These are phyloP conservation scores for Arrhamphus sclerolepis DNA, from an alignment of 2,797 vertebrate species.

Conservation along the genomic window DNA sequence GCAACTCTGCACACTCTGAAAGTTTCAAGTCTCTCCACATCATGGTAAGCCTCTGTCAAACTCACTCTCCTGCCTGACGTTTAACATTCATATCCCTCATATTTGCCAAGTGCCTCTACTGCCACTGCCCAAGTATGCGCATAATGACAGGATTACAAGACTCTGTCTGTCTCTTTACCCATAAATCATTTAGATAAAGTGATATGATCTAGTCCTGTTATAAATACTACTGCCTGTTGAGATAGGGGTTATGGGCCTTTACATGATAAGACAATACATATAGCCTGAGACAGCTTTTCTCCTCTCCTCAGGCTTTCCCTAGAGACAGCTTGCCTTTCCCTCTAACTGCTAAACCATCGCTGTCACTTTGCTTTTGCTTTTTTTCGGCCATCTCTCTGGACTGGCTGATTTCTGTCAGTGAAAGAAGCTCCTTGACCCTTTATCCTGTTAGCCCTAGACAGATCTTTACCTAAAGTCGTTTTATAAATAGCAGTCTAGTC, in stretches of 20 bases:
- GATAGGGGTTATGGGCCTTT: conserved; percentile 32
- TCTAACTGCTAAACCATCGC: neutral
- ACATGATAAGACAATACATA: conserved; percentile 28
- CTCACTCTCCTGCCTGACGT: conserved; percentile 44
- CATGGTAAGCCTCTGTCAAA: conserved; percentile 64
- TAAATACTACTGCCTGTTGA: conserved; percentile 47
- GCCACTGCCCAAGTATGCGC: conserved; percentile 40
- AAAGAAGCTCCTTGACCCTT: conserved; percentile 57
- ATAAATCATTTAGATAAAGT: conserved; percentile 69
- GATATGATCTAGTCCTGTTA: conserved; percentile 49
- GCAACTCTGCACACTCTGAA: conserved; percentile 26
- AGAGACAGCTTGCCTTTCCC: conserved; percentile 7
- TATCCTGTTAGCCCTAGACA: conserved; percentile 59
- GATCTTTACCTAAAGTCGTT: conserved; percentile 82
- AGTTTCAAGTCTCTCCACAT: conserved; percentile 58
- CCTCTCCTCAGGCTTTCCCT: conserved; percentile 22
- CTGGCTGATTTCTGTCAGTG: conserved; percentile 39
- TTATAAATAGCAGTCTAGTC: conserved; percentile 91
- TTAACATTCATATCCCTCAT: conserved; percentile 63
- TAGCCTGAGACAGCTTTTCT: conserved; percentile 22
- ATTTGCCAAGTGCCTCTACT: conserved; percentile 58
- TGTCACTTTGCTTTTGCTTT: conserved; percentile 10
- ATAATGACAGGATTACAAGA: conserved; percentile 57
- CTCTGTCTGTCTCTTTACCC: conserved; percentile 47
- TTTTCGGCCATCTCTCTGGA: conserved; percentile 14